Base-by-base conservation (phyloP, 2,888 invertebrate genomes). In the Sycophila texana region DNA sequence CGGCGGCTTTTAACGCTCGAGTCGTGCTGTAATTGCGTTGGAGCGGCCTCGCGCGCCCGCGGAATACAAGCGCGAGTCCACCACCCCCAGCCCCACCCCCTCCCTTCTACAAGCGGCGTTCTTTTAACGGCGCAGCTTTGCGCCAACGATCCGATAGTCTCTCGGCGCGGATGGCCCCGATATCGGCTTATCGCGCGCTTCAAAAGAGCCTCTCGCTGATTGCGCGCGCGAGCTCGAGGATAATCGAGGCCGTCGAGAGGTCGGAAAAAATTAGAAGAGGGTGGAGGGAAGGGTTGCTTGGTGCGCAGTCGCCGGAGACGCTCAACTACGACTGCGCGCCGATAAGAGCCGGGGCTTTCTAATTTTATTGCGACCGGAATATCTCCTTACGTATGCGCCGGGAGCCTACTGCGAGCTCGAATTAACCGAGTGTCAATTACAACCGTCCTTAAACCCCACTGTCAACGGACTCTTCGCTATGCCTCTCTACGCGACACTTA, bases 1-100 rank as follows among this genome's bases (percentile, higher is more conserved):
- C 67, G 81, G 73, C 79, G 77, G 82, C 82, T 84, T 83, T 84
- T 84, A 82, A 83, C 82, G 80, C 81, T 76, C 79, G 80, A 81
- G 73, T 83, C 82, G 61, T 79, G 79, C 80, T 79, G 83, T 82
- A 83, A 84, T 84, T 84, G 83, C 80, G 80, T 80, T 82, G 63
- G 79, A 82, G 77, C 74, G 53, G 39, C 39, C 74, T 77, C 74
- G 63, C 74, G 73, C 66, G 67, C 60, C 58, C 65, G 53, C 63
- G 63, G 47, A 70, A 68, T 72, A 71, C 77, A 70, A 73, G 61
- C 68, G 53, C 60, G 49, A 18, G 16, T 22, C 30, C 58, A 22
- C 30, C 13, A 13, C 14, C 22, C 30, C 13, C 14, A 13, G 30
- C n/a, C 20, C 22, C 57, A 26, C 58, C 22, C 53, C 14, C 18